A percentile compares a stretch with the other conserved stretches of the same genome.
phyloP scores from a whole-genome alignment of 92 coral and sea anemone species.

The Epizoanthus scotinus region DNA sequence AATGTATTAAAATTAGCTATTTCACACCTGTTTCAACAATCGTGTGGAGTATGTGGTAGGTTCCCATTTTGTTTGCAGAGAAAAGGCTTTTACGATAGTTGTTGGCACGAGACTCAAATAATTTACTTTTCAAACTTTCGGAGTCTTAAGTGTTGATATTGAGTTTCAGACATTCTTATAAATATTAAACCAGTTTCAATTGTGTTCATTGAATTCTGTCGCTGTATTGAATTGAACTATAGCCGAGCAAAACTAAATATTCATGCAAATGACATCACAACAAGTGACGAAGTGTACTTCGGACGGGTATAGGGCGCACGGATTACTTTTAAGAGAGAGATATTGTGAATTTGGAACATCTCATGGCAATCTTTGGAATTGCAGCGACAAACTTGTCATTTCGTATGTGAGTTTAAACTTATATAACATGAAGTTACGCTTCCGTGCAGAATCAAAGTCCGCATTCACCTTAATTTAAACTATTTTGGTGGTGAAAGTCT shows the following conservation, averaged over 20 bases:
- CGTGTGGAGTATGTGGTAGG: neutral
- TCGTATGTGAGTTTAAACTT: neutral
- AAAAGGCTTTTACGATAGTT: neutral
- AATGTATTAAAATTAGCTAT: neutral
- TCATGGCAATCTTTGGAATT: neutral
- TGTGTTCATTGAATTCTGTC: neutral
- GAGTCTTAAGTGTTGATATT: slow-evolving; percentile 17
- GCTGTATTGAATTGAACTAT: neutral
- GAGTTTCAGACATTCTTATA: slow-evolving; percentile 12
- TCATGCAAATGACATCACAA: slow-evolving; percentile 17
- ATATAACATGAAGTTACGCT: neutral
- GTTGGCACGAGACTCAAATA: neutral
- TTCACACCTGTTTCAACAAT: slow-evolving; percentile 34
- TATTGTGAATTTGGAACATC: neutral
- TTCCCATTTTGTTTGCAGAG: slow-evolving; percentile 12
- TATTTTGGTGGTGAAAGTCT: slow-evolving; percentile 49
- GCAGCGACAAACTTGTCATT: neutral
- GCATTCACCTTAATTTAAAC: slow-evolving; percentile 26
- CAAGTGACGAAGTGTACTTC: neutral
- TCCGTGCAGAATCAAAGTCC: slow-evolving; percentile 17
- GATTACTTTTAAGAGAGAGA: slow-evolving; percentile 3
- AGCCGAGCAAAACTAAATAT: neutral
- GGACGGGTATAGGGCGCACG: neutral
- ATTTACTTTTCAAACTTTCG: neutral
- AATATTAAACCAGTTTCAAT: slow-evolving; percentile 10